These are phyloP conservation scores for Camptogramma bilineatum DNA, from an alignment of 2,888 invertebrate genomes.

Conservation along the genomic window DNA sequence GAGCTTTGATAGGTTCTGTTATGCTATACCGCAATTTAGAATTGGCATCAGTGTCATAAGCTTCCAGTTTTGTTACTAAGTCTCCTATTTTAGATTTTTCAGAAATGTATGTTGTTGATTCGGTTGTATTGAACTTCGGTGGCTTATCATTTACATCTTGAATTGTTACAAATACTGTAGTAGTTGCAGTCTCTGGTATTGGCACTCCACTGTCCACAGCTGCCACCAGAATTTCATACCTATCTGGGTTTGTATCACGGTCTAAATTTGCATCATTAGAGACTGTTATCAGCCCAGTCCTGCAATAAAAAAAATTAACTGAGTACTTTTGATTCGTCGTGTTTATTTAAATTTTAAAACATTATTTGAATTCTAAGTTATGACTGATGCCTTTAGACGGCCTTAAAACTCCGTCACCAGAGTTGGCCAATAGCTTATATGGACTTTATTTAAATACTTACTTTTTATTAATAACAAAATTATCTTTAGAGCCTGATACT, in stretches of 20 bases:
- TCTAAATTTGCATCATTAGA: conserved; percentile 90
- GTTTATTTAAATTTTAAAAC: not conserved
- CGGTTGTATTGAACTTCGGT: conserved; percentile 89
- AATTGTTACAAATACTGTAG: conserved; percentile 89
- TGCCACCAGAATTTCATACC: conserved; percentile 89
- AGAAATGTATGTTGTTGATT: conserved; percentile 89
- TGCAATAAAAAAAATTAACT: conserved; percentile 50
- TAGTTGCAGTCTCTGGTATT: conserved; percentile 91
- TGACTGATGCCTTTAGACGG: no score
- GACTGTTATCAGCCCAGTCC: conserved; percentile 89
- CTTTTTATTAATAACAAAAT: conserved; percentile 90
- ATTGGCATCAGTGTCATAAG: conserved; percentile 89
- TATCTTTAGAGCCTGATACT: conserved; percentile 90
- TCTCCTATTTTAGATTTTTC: conserved; percentile 88
- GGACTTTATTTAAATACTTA: conserved; percentile 64
- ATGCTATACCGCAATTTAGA: conserved; percentile 89
- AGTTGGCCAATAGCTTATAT: no score
- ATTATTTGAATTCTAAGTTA: no score
- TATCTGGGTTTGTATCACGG: conserved; percentile 87
- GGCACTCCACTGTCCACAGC: conserved; percentile 91
- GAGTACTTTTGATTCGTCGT: not conserved
- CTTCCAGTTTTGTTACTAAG: conserved; percentile 87
- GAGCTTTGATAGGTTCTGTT: conserved; percentile 88
- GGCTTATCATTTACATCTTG: conserved; percentile 93
- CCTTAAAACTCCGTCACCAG: no score